These are phyloP conservation scores for Palloptera scutellata DNA, from an alignment of 2,888 invertebrate genomes.

Conservation along the genomic window DNA sequence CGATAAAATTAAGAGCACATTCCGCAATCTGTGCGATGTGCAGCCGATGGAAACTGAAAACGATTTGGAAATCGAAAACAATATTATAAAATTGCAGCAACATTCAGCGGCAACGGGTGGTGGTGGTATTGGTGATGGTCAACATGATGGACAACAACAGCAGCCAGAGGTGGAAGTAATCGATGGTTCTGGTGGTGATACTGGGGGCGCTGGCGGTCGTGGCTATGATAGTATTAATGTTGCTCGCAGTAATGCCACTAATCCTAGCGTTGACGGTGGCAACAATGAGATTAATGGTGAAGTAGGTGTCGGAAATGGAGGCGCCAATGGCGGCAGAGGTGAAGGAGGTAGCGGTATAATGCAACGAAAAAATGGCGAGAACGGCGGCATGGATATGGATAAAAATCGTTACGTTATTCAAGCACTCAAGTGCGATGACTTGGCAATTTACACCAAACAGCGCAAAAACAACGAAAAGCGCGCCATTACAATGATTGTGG, in stretches of 20 bases:
- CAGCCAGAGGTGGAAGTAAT: constrained; percentile 48
- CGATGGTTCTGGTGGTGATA: constrained; percentile 37
- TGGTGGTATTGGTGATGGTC: constrained; percentile 3
- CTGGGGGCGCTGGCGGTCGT: constrained; percentile 9
- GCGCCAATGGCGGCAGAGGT: constrained; percentile 14
- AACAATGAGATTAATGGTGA: not conserved
- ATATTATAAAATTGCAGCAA: constrained; percentile 75
- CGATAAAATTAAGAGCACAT: constrained; percentile 92
- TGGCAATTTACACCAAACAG: constrained; percentile 77
- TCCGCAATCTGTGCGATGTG: constrained; percentile 87
- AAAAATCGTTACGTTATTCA: constrained; percentile 75
- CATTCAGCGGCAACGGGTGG: constrained; percentile 45
- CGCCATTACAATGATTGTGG: constrained; percentile 84
- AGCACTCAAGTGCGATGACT: constrained; percentile 78
- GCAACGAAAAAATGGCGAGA: constrained; percentile 25
- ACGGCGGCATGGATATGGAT: not conserved
- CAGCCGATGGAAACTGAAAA: constrained; percentile 65
- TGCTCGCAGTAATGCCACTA: constrained; percentile 28
- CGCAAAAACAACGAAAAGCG: constrained; percentile 79
- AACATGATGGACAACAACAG: constrained; percentile 25
- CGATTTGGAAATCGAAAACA: constrained; percentile 78
- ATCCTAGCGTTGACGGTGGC: constrained; percentile 6
- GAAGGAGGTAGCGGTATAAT: not conserved
- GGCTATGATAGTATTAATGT: constrained; percentile 16
- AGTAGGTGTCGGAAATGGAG: constrained; percentile 12